phyloP scores from a whole-genome alignment of 2,113 vertebrate genomes.

The Garra rufa region DNA sequence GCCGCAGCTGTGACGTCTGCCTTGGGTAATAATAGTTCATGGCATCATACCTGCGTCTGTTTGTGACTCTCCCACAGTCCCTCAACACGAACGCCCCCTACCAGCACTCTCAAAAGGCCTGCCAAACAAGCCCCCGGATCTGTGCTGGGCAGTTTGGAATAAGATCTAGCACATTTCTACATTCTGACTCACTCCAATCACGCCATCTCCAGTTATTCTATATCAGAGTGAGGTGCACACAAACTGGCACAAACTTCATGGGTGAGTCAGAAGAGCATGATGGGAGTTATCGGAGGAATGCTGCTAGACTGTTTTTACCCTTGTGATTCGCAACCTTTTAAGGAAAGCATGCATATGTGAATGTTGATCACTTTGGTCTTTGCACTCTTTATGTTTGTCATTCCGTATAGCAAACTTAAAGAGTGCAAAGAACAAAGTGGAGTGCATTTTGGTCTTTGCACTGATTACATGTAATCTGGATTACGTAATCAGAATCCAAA shows the following conservation, averaged over 20 bases:
- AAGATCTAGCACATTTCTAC: background rate
- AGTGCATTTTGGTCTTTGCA: too few species aligned
- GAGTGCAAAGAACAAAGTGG: too few species aligned
- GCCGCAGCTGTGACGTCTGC: background rate
- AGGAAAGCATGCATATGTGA: background rate
- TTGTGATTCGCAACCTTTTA: background rate
- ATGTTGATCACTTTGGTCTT: too few species aligned
- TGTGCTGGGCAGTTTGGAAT: background rate
- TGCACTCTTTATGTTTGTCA: too few species aligned
- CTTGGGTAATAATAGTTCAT: constrained; percentile 30
- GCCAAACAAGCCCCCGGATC: background rate
- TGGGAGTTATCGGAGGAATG: background rate
- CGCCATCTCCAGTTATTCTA: background rate
- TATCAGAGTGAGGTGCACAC: background rate
- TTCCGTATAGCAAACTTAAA: too few species aligned
- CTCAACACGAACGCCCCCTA: background rate
- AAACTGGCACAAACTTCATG: constrained; percentile 6
- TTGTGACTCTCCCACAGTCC: background rate
- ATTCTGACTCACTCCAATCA: background rate
- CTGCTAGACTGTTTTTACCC: background rate
- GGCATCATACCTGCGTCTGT: background rate
- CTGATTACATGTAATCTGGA: too few species aligned
- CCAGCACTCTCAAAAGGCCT: background rate
- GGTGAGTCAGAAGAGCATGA: background rate
- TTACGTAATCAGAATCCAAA: too few species aligned